Base-by-base conservation (phyloP, 30 jellyfish, hydroid and myxozoan species). In the Turritopsis dohrnii region DNA sequence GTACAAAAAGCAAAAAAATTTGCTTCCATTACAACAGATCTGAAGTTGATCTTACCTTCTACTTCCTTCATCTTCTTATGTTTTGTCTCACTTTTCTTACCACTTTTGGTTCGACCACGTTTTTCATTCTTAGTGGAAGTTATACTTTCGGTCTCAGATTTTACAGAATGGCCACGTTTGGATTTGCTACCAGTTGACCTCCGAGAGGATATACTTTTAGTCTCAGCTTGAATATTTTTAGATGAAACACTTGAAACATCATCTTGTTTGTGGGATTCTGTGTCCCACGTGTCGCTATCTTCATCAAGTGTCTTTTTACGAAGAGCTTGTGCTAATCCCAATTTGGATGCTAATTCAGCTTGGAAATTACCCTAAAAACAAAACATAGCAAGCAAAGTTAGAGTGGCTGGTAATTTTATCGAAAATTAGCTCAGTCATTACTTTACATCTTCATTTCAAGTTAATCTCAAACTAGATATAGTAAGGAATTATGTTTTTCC, bases 321-420 rank as follows among this genome's bases (percentile, higher is more conserved):
- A 41, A 13, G 60, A 3, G 60, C 9, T 13, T 41, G 5, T 8
- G 52, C 31, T 21, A 89, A 30, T 18, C 99, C 97, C 20, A 94
- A 88, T 65, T 94, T 94, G 21, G 99, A 87, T 0, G 97, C 97
- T 26, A 94, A 81, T 65, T 94, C 99, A 16, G 96, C 89, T 82
- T 94, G 99, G 24, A 94, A 77, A 79, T 80, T 92, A 28, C 24
- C 54, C 90, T 89, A 69, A 19, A 69, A 0, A 69, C 8, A 23
- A 69, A 69, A 41, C 60, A 41, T 41, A 41, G 13, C 60, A 41
- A 41, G 13, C 13, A 3, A n/a, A n/a, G n/a, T n/a, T n/a, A n/a
- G n/a, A n/a, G n/a, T n/a, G n/a, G n/a, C n/a, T n/a, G n/a, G n/a
- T n/a, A n/a, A n/a, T n/a, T n/a, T n/a, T n/a, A n/a, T n/a, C n/a